A percentile compares a stretch with the other conserved stretches of the same genome.
These are phyloP conservation scores for Lordiphosa fenestrarum DNA, from an alignment of 2,888 invertebrate genomes.

Conservation along the genomic window DNA sequence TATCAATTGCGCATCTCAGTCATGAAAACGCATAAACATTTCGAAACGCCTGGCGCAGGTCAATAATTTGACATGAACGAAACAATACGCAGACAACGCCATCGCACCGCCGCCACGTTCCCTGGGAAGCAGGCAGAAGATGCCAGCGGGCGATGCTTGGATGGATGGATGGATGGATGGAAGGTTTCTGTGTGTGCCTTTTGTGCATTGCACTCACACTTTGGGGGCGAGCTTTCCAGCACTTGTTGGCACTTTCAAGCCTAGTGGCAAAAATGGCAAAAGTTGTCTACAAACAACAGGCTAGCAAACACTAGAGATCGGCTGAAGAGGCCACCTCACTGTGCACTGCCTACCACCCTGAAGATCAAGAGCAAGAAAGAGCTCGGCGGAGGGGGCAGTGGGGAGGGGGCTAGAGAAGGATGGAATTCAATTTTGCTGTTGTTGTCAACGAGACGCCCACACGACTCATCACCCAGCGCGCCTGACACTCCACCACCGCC, in stretches of 20 bases:
- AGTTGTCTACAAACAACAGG: constrained; percentile 67
- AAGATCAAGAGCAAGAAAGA: constrained; percentile 43
- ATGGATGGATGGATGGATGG: no score
- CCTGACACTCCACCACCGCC: constrained; percentile 1
- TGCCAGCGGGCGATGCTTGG: constrained; percentile 43
- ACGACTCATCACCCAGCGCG: constrained; percentile 5
- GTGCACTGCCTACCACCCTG: constrained; percentile 10
- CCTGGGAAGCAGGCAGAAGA: constrained; percentile 7
- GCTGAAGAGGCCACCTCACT: constrained; percentile 29
- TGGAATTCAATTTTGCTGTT: constrained; percentile 54
- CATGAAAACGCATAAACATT: constrained; percentile 79
- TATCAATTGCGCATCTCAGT: constrained; percentile 79
- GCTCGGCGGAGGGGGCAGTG: constrained; percentile 3
- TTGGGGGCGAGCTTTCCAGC: constrained; percentile 17
- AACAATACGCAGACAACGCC: constrained; percentile 62
- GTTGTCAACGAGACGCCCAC: constrained; percentile 52
- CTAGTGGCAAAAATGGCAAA: constrained; percentile 24
- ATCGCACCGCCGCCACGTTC: constrained; percentile 17
- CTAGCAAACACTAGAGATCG: constrained; percentile 61
- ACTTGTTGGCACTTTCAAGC: constrained; percentile 31
- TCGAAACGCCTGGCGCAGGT: constrained; percentile 72
- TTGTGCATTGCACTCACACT: constrained; percentile 1
- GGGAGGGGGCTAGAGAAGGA: constrained; percentile 2
- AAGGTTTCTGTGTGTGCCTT: constrained; percentile 54
- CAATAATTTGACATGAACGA: constrained; percentile 79